Evolutionary conservation across 53 echinoderm and acorn worm species (phyloP).

Genomic region (Henricia sp.): DNA sequence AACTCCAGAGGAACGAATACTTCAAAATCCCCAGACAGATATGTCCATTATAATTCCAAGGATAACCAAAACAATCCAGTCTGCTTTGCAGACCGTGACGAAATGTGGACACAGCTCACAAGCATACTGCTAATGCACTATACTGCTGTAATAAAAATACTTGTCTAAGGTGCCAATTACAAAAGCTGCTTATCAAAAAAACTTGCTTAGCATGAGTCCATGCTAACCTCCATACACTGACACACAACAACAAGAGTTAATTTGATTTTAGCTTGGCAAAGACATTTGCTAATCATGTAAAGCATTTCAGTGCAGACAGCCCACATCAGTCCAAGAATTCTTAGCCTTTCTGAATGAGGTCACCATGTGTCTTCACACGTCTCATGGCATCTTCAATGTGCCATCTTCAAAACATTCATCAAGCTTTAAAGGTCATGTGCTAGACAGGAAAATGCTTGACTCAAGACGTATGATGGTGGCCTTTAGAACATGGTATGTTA

Average conservation of each 20-base stretch:
- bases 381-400: background rate
- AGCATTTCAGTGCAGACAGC: constrained; percentile 5
- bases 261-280: background rate
- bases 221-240: background rate
- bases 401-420: background rate
- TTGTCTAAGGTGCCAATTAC: too few relatives aligned
- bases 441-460: background rate
- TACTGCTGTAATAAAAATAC: too few relatives aligned
- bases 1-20: too few relatives aligned
- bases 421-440: constrained; percentile 11
- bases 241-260: background rate
- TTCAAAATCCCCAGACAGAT: too few relatives aligned
- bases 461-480: too few relatives aligned
- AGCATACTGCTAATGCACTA: too few relatives aligned
- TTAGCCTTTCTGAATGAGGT: background rate
- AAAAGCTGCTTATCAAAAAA: background rate
- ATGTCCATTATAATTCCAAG: too few relatives aligned
- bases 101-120: too few relatives aligned
- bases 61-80: too few relatives aligned
- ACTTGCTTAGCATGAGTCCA: background rate
- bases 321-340: constrained; percentile 28
- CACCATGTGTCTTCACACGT: constrained; percentile 23
- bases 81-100: too few relatives aligned
- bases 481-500: too few relatives aligned
- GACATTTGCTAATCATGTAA: background rate